A percentile compares a stretch with the other conserved stretches of the same genome.
phyloP scores from a whole-genome alignment of 2,888 invertebrate species.

The Ornithoptera alexandrae region DNA sequence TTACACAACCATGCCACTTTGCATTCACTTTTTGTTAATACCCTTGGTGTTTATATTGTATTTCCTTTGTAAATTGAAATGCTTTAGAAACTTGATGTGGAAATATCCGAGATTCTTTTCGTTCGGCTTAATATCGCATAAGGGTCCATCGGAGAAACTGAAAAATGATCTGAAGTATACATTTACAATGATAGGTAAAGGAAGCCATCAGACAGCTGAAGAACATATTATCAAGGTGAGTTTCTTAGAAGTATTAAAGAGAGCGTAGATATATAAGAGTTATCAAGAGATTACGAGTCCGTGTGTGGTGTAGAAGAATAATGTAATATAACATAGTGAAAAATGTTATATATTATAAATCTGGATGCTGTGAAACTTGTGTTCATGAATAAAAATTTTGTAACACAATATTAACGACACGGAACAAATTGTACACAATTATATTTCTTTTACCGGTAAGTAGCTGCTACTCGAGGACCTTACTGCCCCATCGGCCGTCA shows the following conservation, averaged over 20 bases:
- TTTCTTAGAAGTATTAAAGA: background rate
- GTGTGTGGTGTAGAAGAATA: too few relatives aligned
- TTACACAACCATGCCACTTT: constrained; percentile 48
- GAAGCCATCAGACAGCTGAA: constrained; percentile 29
- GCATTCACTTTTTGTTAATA: constrained; percentile 46
- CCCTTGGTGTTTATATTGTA: constrained; percentile 48
- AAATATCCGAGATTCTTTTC: constrained; percentile 51
- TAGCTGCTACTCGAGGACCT: too few relatives aligned
- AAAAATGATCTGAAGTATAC: constrained; percentile 45
- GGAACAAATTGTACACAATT: too few relatives aligned
- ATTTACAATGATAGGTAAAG: constrained; percentile 49
- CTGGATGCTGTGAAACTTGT: too few relatives aligned
- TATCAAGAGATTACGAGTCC: too few relatives aligned
- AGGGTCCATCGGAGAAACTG: constrained; percentile 50
- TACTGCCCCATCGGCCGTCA: too few relatives aligned
- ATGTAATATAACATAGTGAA: too few relatives aligned
- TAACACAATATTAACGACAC: too few relatives aligned
- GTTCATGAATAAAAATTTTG: too few relatives aligned
- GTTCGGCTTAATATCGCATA: constrained; percentile 49
- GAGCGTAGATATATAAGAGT: too few relatives aligned
- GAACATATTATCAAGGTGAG: constrained; percentile 21
- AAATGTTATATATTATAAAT: too few relatives aligned
- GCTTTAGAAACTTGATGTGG: constrained; percentile 48
- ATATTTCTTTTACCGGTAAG: too few relatives aligned
- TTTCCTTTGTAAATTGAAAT: constrained; percentile 47